Conservation (phyloP, 2,888 invertebrate species). For the Polydrusus cervinus region DNA sequence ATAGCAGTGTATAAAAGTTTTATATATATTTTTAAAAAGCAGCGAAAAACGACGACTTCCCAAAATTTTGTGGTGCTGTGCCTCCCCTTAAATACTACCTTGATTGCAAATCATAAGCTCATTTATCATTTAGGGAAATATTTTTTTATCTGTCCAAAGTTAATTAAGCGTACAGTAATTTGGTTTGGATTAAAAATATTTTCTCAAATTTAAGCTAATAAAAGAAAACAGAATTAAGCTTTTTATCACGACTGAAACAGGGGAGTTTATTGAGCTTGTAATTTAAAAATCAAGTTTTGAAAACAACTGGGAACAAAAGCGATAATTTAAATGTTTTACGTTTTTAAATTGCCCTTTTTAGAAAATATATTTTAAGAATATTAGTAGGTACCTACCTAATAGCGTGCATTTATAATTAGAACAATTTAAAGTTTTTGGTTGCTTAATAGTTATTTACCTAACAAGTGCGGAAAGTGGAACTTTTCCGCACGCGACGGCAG, state of each 20-base stretch:
- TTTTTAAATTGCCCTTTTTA: background rate
- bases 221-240: conserved; percentile 13
- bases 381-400: no score
- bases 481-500: no score
- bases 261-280: conserved; percentile 18
- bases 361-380: background rate
- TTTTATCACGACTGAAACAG: conserved; percentile 1
- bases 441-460: no score
- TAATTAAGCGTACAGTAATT: conserved; percentile 8
- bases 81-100: no score
- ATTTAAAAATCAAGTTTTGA: conserved; percentile 19
- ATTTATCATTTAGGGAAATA: background rate
- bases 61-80: no score
- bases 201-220: conserved; percentile 12
- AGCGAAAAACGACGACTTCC: no score
- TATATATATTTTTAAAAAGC: no score
- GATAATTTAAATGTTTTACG: conserved; percentile 9
- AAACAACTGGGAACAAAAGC: conserved; percentile 1
- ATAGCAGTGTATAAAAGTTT: no score
- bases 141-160: conserved; percentile 1
- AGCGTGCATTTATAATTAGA: no score
- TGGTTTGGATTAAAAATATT: conserved; percentile 16
- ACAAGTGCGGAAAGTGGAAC: no score
- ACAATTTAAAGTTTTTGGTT: no score
- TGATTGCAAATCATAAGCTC: background rate